phyloP scores from a whole-genome alignment of 2,888 invertebrate genomes.

The Leucophora obtusa region DNA sequence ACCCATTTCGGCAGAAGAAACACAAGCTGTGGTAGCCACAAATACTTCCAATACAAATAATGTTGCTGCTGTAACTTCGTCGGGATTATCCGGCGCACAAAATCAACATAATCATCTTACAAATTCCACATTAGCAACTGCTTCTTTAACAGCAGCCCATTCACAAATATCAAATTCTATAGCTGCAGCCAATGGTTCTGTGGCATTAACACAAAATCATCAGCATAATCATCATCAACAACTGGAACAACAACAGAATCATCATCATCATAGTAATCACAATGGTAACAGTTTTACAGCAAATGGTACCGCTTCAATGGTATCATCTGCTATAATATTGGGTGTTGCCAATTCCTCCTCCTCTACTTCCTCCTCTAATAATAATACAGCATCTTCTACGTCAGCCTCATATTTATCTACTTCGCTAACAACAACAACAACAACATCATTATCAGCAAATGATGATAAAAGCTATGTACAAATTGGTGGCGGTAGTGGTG shows the following conservation, averaged over 20 bases:
- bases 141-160: slow-evolving; percentile 56
- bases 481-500: slow-evolving; percentile 68
- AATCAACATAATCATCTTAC: slow-evolving; percentile 47
- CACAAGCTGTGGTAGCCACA: slow-evolving; percentile 57
- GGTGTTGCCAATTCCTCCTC: slow-evolving; percentile 61
- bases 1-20: slow-evolving; percentile 66
- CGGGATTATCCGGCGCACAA: slow-evolving; percentile 62
- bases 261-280: slow-evolving; percentile 62
- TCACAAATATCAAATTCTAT: slow-evolving; percentile 65
- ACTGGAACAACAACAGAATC: slow-evolving; percentile 60
- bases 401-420: slow-evolving; percentile 62
- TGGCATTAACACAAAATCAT: slow-evolving; percentile 71
- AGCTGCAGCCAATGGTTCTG: slow-evolving; percentile 71
- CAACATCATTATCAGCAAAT: slow-evolving; percentile 66
- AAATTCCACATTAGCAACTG: slow-evolving; percentile 45
- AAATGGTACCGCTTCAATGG: slow-evolving; percentile 66
- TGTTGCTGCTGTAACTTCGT: slow-evolving; percentile 55
- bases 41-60: slow-evolving; percentile 50
- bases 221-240: slow-evolving; percentile 62
- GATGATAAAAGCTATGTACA: slow-evolving; percentile 73
- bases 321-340: slow-evolving; percentile 60
- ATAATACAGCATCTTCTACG: slow-evolving; percentile 56
- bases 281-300: slow-evolving; percentile 68
- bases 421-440: slow-evolving; percentile 63
- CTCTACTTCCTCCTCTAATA: slow-evolving; percentile 55